These are phyloP conservation scores for Cephalopholis sonnerati DNA, from an alignment of 2,113 vertebrate species.

Conservation along the genomic window DNA sequence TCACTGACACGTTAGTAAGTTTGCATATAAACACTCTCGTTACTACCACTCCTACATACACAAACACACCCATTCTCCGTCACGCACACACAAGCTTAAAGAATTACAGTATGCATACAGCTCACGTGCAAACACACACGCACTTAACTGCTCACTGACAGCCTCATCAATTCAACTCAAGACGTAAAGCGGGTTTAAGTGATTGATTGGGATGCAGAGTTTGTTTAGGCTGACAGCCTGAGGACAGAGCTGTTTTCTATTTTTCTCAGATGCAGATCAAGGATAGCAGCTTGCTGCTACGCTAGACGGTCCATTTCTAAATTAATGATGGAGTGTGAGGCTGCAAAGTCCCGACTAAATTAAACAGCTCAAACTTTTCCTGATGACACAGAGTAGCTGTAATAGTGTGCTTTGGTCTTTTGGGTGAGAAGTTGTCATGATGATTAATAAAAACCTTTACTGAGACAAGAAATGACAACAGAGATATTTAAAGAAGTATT, in stretches of 20 bases:
- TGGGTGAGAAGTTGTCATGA: too few species aligned
- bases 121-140: neutral
- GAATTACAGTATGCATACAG: too few species aligned
- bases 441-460: neutral
- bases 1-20: neutral
- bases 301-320: neutral
- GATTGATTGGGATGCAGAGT: constrained; percentile 26
- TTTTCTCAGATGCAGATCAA: neutral
- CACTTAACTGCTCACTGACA: constrained; percentile 24
- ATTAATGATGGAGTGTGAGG: neutral
- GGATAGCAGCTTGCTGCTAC: neutral
- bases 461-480: neutral
- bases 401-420: neutral
- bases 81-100: too few species aligned
- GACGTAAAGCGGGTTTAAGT: neutral
- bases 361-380: neutral
- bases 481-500: too few species aligned
- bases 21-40: neutral
- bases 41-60: neutral
- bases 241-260: constrained; percentile 31
- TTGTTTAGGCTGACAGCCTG: constrained; percentile 3
- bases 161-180: constrained; percentile 42
- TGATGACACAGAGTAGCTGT: neutral
- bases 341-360: neutral
- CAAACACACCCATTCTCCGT: neutral